phyloP scores from a whole-genome alignment of 2,113 vertebrate genomes.

The Thunnus maccoyii region DNA sequence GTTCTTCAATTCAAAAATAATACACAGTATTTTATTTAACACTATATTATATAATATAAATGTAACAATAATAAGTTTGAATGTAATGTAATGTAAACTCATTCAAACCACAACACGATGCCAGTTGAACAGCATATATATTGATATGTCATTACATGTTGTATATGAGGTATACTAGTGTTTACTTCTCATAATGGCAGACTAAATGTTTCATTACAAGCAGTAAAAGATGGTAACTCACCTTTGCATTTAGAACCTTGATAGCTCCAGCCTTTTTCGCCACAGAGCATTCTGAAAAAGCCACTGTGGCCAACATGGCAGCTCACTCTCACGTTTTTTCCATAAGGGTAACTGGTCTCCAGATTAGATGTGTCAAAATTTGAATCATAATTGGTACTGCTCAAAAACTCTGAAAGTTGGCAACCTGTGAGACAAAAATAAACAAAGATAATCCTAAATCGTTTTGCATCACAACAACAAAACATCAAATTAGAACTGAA shows the following conservation, averaged over 20 bases:
- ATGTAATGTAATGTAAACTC: no score
- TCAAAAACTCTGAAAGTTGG: neutral
- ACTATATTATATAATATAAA: neutral
- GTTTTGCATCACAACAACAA: neutral
- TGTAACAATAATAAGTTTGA: neutral
- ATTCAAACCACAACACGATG: neutral
- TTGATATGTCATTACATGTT: neutral
- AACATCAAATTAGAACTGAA: neutral
- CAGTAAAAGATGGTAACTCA: slow-evolving; percentile 57
- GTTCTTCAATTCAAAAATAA: neutral
- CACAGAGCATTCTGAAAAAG: slow-evolving; percentile 69
- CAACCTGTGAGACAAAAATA: slow-evolving; percentile 62
- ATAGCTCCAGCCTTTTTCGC: slow-evolving; percentile 1
- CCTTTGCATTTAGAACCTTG: slow-evolving; percentile 59
- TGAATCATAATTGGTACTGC: fast-evolving
- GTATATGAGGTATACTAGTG: neutral
- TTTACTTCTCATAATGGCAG: neutral
- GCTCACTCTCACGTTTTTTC: slow-evolving; percentile 52
- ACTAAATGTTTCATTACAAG: neutral
- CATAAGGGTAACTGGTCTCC: neutral
- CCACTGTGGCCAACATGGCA: slow-evolving; percentile 77
- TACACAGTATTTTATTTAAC: no score
- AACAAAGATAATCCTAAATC: neutral
- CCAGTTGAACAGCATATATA: neutral
- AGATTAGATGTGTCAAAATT: slow-evolving; percentile 52